A percentile compares a stretch with the other conserved stretches of the same genome.
These are phyloP conservation scores for Berghia stephanieae DNA, from an alignment of 1,140 invertebrate species.

Conservation along the genomic window DNA sequence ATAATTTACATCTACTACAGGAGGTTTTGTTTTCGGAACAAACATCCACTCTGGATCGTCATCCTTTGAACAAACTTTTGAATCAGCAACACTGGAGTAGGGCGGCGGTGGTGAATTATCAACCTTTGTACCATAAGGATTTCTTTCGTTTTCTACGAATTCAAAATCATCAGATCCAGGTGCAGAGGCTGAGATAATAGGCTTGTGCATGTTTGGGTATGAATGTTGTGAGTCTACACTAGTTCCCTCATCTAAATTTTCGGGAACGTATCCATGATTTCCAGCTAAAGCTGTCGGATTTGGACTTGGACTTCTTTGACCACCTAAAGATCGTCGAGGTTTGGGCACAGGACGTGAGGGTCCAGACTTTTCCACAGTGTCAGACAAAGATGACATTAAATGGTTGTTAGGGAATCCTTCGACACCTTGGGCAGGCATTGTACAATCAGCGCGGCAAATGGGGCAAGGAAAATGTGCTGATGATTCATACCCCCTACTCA, in stretches of 20 bases:
- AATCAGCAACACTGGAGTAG: slow-evolving; percentile 1
- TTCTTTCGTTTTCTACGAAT: not conserved
- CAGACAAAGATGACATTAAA: slow-evolving; percentile 47
- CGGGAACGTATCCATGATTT: too few species aligned
- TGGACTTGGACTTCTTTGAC: not conserved
- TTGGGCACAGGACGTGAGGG: slow-evolving; percentile 35
- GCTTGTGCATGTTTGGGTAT: not conserved
- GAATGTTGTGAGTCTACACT: not conserved
- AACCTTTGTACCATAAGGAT: not conserved
- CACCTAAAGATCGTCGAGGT: slow-evolving; percentile 28
- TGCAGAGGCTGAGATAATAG: not conserved
- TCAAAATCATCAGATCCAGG: slow-evolving; percentile 4
- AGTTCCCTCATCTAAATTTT: slow-evolving; percentile 12
- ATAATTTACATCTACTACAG: not conserved
- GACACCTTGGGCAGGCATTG: slow-evolving; percentile 47
- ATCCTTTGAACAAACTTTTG: slow-evolving; percentile 28
- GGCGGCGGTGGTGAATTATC: not conserved
- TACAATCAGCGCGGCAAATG: slow-evolving; percentile 43
- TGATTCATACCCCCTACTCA: slow-evolving; percentile 39
- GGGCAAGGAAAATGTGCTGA: slow-evolving; percentile 57
- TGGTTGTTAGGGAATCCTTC: slow-evolving; percentile 56
- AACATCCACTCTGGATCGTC: slow-evolving; percentile 18
- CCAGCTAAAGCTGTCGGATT: too few species aligned
- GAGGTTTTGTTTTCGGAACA: not conserved
- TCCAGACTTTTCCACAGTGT: slow-evolving; percentile 45